phyloP scores from a whole-genome alignment of 2,113 vertebrate species.

The Sylvicapra grimmia region DNA sequence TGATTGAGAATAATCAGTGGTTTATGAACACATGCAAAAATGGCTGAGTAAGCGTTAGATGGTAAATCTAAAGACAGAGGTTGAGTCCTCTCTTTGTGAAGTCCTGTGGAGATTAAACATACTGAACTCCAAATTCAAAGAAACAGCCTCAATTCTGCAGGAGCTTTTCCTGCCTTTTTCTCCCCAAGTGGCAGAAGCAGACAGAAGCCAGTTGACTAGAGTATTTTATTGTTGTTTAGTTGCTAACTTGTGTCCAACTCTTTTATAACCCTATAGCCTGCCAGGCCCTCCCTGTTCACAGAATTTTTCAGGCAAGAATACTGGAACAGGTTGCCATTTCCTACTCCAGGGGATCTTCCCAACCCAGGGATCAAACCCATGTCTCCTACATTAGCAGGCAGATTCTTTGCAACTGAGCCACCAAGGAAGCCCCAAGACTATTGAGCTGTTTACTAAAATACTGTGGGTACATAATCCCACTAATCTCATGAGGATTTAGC shows the following conservation, averaged over 20 bases:
- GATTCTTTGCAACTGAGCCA: not conserved
- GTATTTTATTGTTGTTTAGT: not conserved
- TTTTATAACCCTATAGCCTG: not conserved
- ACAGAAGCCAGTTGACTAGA: not conserved
- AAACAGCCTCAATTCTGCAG: not conserved
- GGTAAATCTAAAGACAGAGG: not conserved
- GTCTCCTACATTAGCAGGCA: not conserved
- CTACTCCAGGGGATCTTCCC: not conserved
- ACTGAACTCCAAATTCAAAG: not conserved
- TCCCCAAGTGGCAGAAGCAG: not conserved
- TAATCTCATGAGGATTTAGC: not conserved
- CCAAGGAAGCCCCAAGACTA: not conserved
- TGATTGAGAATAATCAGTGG: not conserved
- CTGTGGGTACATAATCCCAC: not conserved
- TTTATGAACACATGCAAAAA: not conserved
- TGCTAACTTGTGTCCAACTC: not conserved
- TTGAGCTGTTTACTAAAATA: not conserved
- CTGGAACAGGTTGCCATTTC: not conserved
- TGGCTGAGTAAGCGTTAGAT: not conserved
- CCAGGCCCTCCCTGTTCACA: not conserved
- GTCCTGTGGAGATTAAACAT: not conserved
- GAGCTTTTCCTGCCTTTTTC: not conserved
- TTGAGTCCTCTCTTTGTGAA: not conserved
- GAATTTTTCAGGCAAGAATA: not conserved
- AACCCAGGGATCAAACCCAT: not conserved